Base-by-base conservation (phyloP, 1,140 invertebrate species). In the Ceratitis capitata region DNA sequence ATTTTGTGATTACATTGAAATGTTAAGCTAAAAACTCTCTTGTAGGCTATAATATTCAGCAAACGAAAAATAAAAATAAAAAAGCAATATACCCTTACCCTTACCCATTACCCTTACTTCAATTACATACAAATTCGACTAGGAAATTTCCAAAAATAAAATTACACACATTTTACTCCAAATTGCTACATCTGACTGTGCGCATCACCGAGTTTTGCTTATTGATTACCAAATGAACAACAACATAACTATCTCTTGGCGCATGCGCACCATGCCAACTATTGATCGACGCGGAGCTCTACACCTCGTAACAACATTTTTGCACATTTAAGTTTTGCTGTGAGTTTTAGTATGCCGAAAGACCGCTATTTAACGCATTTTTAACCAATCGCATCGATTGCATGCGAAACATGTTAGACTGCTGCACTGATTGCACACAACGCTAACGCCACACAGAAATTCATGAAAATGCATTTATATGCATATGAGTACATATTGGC, bases 151-250 rank as follows among this genome's bases (percentile, higher is more conserved):
- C 61, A 69, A 69, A 69, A 69, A 16, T 69, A 35, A 35, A 16
- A 5, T 61, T 26, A 26, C 29, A 61, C 12, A 61, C n/a, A n/a
- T n/a, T n/a, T n/a, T n/a, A n/a, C n/a, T n/a, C n/a, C 61, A 64
- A 29, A 39, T 32, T 35, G 10, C 7, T 1, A 23, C 12, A 64
- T 23, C 4, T 32, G 26, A 23, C 32, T 69, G 1, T 69, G 16
- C 32, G 32, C 61, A 69, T 69, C 32, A 78, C 42, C 26, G 69
- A 16, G 26, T 10, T 26, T 56, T 23, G 69, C 69, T 78, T 10
- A 78, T 45, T 78, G 69, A 78, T 78, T 78, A 78, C 69, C 69
- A 45, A 78, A 78, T 78, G 29, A 64, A 23, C 39, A n/a, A 78
- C 3, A 19, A 19, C 19, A n/a, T 16, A 45, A 23, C 42, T 78